Evolutionary conservation across 2,888 invertebrate species (phyloP).

Genomic region (Leucoptera coffeella): DNA sequence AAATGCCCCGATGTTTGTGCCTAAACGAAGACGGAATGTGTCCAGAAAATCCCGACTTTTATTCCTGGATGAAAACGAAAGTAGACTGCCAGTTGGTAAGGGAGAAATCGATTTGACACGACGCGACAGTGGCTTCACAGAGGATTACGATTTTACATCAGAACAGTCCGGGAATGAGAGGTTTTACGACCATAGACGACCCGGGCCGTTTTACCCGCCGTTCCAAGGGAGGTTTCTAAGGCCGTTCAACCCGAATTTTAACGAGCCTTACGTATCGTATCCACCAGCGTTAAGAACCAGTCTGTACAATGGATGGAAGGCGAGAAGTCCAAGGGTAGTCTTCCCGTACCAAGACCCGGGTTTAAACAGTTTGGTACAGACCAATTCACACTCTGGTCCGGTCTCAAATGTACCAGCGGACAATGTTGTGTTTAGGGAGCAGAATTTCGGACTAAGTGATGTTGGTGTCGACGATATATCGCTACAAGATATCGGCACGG

Average conservation of each 20-base stretch:
- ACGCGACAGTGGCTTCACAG: constrained; percentile 20
- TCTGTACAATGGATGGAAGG: constrained; percentile 36
- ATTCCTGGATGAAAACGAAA: constrained; percentile 34
- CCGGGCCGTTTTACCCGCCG: constrained; percentile 13
- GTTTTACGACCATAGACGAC: constrained; percentile 23
- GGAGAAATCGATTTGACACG: constrained; percentile 38
- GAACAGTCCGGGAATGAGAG: constrained; percentile 31
- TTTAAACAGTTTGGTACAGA: constrained; percentile 24
- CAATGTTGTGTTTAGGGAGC: constrained; percentile 53
- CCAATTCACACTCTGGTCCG: constrained; percentile 32
- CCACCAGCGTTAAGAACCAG: constrained; percentile 24
- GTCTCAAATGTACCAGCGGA: constrained; percentile 13
- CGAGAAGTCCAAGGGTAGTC: constrained; percentile 39
- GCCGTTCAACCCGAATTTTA: constrained; percentile 27
- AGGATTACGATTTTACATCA: constrained; percentile 39
- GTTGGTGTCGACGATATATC: constrained; percentile 52
- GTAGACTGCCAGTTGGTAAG: constrained; percentile 21
- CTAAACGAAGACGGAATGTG: constrained; percentile 20
- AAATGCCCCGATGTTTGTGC: constrained; percentile 31
- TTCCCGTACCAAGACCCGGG: constrained; percentile 37
- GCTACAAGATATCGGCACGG: constrained; percentile 57
- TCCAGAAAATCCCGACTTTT: constrained; percentile 21
- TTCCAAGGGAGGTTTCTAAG: constrained; percentile 27
- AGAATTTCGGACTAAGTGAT: constrained; percentile 55
- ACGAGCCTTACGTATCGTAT: constrained; percentile 11